These are phyloP conservation scores for Plutomurus gul DNA, from an alignment of 1,140 invertebrate genomes.

Conservation along the genomic window DNA sequence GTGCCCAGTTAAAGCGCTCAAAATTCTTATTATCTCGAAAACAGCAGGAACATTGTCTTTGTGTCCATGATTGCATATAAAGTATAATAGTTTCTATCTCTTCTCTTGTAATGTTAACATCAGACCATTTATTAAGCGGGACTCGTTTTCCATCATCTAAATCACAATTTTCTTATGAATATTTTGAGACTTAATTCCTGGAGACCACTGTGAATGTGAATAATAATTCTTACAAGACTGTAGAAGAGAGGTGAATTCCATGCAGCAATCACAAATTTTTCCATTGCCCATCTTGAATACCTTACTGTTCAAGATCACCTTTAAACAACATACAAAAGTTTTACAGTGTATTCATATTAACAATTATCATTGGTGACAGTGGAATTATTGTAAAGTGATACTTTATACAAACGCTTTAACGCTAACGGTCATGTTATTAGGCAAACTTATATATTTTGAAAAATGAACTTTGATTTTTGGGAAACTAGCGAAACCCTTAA, in stretches of 20 bases:
- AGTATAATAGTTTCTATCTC: conserved; percentile 70
- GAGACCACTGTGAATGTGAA: not conserved
- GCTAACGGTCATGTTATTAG: no score
- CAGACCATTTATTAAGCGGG: conserved; percentile 13
- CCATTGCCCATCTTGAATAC: conserved; percentile 49
- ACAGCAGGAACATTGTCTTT: conserved; percentile 89
- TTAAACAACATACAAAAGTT: no score
- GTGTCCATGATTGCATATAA: conserved; percentile 72
- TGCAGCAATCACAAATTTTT: conserved; percentile 53
- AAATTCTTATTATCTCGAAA: conserved; percentile 88
- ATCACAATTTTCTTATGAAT: not conserved
- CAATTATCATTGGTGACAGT: no score
- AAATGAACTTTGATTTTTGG: no score
- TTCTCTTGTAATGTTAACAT: conserved; percentile 57
- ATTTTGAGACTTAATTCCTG: not conserved
- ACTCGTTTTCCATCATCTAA: conserved; percentile 50
- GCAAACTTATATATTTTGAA: no score
- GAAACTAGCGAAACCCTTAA: no score
- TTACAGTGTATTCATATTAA: no score
- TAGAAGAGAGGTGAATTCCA: conserved; percentile 53
- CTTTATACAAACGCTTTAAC: no score
- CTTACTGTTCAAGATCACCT: no score
- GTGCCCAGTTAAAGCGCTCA: conserved; percentile 82
- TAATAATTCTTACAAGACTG: conserved; percentile 49
- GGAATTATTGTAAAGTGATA: no score